Conservation (phyloP, 2,113 vertebrate species). For the Phalacrocorax aristotelis region DNA sequence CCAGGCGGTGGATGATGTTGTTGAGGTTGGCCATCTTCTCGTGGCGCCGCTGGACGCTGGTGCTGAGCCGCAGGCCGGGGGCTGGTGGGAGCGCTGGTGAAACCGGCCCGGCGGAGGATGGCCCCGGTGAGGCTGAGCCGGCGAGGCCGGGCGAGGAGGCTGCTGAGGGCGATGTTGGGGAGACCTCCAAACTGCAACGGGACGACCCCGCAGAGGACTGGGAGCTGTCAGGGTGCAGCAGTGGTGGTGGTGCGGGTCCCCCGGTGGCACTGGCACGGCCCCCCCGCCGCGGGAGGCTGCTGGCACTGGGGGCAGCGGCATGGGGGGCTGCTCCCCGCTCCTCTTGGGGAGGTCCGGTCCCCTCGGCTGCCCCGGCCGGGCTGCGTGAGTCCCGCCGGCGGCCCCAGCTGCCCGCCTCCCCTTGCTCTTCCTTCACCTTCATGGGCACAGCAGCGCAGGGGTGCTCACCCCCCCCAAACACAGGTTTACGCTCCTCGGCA, state of each 20-base stretch:
- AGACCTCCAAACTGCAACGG: slow-evolving; percentile 89
- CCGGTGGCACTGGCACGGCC: slow-evolving; percentile 48
- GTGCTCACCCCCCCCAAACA: slow-evolving; percentile 20
- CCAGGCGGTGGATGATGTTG: slow-evolving; percentile 97
- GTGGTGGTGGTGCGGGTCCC: background rate
- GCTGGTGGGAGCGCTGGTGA: slow-evolving; percentile 82
- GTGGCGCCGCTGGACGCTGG: slow-evolving; percentile 89
- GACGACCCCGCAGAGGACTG: slow-evolving; percentile 86
- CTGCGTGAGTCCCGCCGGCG: slow-evolving; percentile 22
- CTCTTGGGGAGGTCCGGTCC: slow-evolving; percentile 69
- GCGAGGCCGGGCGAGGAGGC: slow-evolving; percentile 91
- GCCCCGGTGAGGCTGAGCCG: slow-evolving; percentile 88
- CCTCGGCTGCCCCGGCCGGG: slow-evolving; percentile 2
- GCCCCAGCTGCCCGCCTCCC: slow-evolving; percentile 51
- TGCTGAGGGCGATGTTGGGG: slow-evolving; percentile 88
- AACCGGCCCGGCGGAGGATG: slow-evolving; percentile 89
- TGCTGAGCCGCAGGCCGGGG: slow-evolving; percentile 83
- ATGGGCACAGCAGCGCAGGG: slow-evolving; percentile 37
- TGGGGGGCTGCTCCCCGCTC: slow-evolving; percentile 61
- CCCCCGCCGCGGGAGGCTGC: slow-evolving; percentile 66
- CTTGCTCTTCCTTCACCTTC: slow-evolving; percentile 85
- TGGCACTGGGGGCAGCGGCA: background rate
- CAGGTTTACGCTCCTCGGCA: slow-evolving; percentile 81
- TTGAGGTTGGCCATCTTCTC: slow-evolving; percentile 99
- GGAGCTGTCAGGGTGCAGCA: slow-evolving; percentile 82